Percentiles rank a stretch among this genome's conserved stretches.
Conservation (phyloP, 2,797 vertebrate species). For the Philypnodon macrostomus region DNA sequence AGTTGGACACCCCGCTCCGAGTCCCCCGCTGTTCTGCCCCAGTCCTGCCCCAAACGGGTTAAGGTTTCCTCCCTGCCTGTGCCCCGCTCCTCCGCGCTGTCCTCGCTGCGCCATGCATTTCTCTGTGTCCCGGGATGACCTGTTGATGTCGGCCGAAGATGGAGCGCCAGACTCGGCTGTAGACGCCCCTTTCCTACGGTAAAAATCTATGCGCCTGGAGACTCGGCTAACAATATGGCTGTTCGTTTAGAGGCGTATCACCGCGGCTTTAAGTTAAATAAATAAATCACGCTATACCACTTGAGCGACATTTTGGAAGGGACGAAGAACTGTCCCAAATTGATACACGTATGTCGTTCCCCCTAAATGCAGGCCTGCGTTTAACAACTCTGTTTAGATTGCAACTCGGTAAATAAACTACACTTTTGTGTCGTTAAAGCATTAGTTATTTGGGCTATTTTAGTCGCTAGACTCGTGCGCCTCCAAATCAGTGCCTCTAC, state of each 20-base stretch:
- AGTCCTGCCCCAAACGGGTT: constrained; percentile 35
- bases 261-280: constrained; percentile 31
- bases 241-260: background rate
- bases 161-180: constrained; percentile 51
- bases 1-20: no score
- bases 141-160: constrained; percentile 80
- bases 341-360: constrained; percentile 43
- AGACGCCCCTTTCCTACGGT: constrained; percentile 10
- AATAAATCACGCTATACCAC: constrained; percentile 35
- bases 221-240: background rate
- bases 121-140: constrained; percentile 81
- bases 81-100: constrained; percentile 38
- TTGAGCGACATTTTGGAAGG: constrained; percentile 53
- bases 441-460: background rate
- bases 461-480: background rate
- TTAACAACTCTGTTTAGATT: background rate
- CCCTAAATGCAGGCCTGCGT: background rate
- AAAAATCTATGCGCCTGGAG: background rate
- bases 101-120: constrained; percentile 67
- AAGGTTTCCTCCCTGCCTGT: no score
- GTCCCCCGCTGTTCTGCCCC: background rate
- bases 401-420: background rate
- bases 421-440: background rate
- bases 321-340: constrained; percentile 51
- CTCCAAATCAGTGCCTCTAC: background rate